A percentile compares a stretch with the other conserved stretches of the same genome.
These are phyloP conservation scores for Ostrea denselamellosa DNA, from an alignment of 1,140 invertebrate genomes.

Conservation along the genomic window DNA sequence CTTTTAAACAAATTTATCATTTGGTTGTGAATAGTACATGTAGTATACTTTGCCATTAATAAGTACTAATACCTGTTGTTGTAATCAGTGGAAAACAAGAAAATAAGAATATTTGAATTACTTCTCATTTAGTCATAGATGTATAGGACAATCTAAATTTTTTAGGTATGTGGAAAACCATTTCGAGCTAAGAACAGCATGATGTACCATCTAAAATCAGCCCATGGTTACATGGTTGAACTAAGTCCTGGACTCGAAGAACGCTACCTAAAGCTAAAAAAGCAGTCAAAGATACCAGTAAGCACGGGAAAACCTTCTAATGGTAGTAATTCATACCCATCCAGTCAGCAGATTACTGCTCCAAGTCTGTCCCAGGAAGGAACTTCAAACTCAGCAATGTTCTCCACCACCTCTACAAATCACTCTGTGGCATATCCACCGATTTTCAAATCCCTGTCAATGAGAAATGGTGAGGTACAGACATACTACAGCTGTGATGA, in stretches of 20 bases:
- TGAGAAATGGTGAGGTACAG: neutral
- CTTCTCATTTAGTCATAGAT: too few species aligned
- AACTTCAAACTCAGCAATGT: neutral
- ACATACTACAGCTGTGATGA: slow-evolving; percentile 45
- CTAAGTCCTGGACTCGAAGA: slow-evolving; percentile 73
- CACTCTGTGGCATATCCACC: neutral
- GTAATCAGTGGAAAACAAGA: too few species aligned
- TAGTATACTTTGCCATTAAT: too few species aligned
- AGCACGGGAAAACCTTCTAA: neutral
- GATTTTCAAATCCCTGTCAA: neutral
- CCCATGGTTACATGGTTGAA: slow-evolving; percentile 72
- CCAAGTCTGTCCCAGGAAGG: neutral
- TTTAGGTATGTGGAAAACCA: slow-evolving; percentile 67
- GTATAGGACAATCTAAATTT: neutral
- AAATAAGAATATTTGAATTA: too few species aligned
- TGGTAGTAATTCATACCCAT: neutral
- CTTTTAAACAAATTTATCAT: too few species aligned
- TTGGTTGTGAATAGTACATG: too few species aligned
- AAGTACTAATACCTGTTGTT: too few species aligned
- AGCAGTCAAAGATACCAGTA: slow-evolving; percentile 47
- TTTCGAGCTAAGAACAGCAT: slow-evolving; percentile 70
- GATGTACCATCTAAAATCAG: slow-evolving; percentile 72
- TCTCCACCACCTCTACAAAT: neutral
- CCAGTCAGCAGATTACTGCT: neutral
- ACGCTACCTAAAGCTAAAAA: slow-evolving; percentile 72